Conservation (phyloP, 2,888 invertebrate species). For the Rhagonycha fulva region DNA sequence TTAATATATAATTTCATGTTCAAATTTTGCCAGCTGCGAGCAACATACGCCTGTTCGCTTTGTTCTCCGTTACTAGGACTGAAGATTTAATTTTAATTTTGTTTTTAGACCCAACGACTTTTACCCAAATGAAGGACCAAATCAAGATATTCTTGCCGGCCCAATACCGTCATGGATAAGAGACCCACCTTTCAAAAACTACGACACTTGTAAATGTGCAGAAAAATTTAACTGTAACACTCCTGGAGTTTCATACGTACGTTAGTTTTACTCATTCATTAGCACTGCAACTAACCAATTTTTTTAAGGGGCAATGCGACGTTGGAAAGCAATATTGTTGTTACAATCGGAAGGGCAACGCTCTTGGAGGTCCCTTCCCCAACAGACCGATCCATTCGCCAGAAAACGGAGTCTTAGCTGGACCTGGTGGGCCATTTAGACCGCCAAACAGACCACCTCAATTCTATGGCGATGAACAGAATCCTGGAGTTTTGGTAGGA, state of each 20-base stretch:
- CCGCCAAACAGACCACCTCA: constrained; percentile 30
- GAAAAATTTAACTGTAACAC: constrained; percentile 61
- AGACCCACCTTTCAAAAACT: constrained; percentile 50
- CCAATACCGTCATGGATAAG: constrained; percentile 54
- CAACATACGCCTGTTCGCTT: too few relatives aligned
- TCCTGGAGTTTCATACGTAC: constrained; percentile 60
- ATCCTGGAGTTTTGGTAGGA: constrained; percentile 51
- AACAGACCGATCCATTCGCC: constrained; percentile 49
- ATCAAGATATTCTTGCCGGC: constrained; percentile 47
- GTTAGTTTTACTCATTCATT: constrained; percentile 25
- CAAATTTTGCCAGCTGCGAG: too few relatives aligned
- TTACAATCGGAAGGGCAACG: constrained; percentile 52
- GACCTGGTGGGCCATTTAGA: constrained; percentile 47
- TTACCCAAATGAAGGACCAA: constrained; percentile 22
- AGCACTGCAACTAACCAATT: neutral
- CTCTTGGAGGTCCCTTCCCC: constrained; percentile 46
- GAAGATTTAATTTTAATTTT: neutral
- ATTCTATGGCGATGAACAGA: constrained; percentile 16
- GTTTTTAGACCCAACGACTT: neutral
- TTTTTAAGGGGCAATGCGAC: constrained; percentile 66
- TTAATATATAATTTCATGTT: too few relatives aligned
- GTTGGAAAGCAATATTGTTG: constrained; percentile 68
- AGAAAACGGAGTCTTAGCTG: constrained; percentile 55
- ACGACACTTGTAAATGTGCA: constrained; percentile 59
- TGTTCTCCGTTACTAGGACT: neutral